Base-by-base conservation (phyloP, 2,113 vertebrate species). In the Pituophis catenifer region DNA sequence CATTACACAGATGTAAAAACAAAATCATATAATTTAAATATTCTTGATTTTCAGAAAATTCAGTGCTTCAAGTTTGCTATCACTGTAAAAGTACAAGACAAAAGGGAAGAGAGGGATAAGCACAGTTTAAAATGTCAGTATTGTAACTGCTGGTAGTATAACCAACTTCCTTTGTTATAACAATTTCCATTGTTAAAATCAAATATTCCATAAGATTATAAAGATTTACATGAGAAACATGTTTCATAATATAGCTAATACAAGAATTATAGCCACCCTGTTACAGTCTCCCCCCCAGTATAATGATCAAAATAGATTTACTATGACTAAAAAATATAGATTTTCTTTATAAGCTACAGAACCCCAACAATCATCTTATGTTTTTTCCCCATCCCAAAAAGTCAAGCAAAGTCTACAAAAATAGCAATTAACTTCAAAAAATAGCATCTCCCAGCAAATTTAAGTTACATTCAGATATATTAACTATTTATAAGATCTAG, bases 321-420 rank as follows among this genome's bases (percentile, higher is more conserved):
- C 98, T 98, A 98, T 98, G 98, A 98, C 99, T 99, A 99, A 99
- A 99, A 99, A 99, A 99, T 99, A 99, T 98, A 99, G 98, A 98
- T 97, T 97, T 98, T 87, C 89, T 93, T 93, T 90, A 87, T 96
- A 96, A 98, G 97, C 97, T 98, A 99, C 97, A 98, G 97, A 92
- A 99, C 98, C 97, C 98, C 98, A 98, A 98, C 98, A 97, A 97
- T 97, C 96, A 94, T 93, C 97, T 97, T 97, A 95, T 98, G 97
- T 97, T 97, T 95, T 44, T 95, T 96, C 96, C 33, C 93, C 91
- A 91, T 95, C 97, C 95, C 97, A 58, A 91, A 90, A 97, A 97
- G 96, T 98, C 97, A 97, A 98, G 98, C 98, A 97, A 98, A 96
- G 97, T 99, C 99, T 99, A 99, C 98, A 99, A 99, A 99, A 99